Evolutionary conservation across 2,113 vertebrate genomes (phyloP).

Genomic region (Acanthochromis polyacanthus): DNA sequence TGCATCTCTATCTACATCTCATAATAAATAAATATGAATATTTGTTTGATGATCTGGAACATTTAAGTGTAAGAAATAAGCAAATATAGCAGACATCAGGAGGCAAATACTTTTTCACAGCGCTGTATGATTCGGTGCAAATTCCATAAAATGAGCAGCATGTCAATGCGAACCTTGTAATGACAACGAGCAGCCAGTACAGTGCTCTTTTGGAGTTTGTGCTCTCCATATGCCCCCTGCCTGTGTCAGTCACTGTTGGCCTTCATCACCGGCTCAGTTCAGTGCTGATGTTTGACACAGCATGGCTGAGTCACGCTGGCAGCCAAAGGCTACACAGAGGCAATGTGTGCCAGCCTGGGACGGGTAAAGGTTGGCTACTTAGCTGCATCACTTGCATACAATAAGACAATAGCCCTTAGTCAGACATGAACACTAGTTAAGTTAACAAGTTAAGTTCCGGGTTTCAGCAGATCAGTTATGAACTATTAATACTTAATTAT

Average conservation of each 20-base stretch:
- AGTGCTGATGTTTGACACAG: slow-evolving; percentile 49
- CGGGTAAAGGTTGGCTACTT: not conserved
- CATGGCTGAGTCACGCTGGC: slow-evolving; percentile 48
- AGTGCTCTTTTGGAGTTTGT: slow-evolving; percentile 5
- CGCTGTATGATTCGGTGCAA: not conserved
- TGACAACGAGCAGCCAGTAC: not conserved
- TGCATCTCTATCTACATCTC: too few relatives aligned
- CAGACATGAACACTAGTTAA: not conserved
- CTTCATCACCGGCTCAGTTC: slow-evolving; percentile 39
- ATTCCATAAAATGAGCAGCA: slow-evolving; percentile 13
- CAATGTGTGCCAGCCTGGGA: slow-evolving; percentile 41
- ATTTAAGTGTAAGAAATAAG: too few relatives aligned
- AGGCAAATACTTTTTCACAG: too few relatives aligned
- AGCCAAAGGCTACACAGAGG: slow-evolving; percentile 36
- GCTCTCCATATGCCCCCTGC: slow-evolving; percentile 28
- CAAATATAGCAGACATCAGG: too few relatives aligned
- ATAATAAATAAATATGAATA: too few relatives aligned
- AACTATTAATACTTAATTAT: too few relatives aligned
- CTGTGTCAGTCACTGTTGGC: slow-evolving; percentile 43
- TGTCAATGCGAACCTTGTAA: slow-evolving; percentile 9
- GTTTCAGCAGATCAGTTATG: too few relatives aligned
- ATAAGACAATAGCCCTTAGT: not conserved
- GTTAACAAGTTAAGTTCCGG: too few relatives aligned
- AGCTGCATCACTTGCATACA: slow-evolving; percentile 20
- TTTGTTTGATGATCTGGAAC: too few relatives aligned